A percentile compares a stretch with the other conserved stretches of the same genome.
phyloP scores from a whole-genome alignment of 2,888 invertebrate genomes.

The Leistus spinibarbis region DNA sequence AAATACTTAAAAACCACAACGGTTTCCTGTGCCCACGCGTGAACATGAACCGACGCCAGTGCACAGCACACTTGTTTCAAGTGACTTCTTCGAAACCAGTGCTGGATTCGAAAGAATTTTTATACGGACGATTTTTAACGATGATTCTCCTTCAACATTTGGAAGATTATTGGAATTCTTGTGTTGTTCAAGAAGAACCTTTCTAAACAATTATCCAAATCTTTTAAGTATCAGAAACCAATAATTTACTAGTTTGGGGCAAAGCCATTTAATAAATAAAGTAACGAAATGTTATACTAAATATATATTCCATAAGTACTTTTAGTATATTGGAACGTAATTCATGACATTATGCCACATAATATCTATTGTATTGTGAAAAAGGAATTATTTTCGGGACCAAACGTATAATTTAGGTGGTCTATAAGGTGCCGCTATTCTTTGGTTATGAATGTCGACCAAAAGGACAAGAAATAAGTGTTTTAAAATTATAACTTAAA shows the following conservation, averaged over 20 bases:
- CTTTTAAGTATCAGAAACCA: background rate
- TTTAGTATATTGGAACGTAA: background rate
- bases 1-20: slow-evolving; percentile 38
- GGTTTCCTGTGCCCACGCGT: slow-evolving; percentile 36
- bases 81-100: background rate
- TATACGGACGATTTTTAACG: background rate
- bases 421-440: slow-evolving; percentile 3
- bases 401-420: slow-evolving; percentile 23
- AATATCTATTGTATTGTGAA: background rate
- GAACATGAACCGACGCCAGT: slow-evolving; percentile 2
- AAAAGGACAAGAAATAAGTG: background rate
- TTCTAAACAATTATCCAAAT: background rate
- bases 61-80: background rate
- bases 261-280: background rate
- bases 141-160: background rate
- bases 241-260: background rate
- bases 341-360: background rate
- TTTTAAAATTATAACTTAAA: background rate
- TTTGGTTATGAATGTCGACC: no score
- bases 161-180: no score
- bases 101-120: background rate
- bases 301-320: background rate
- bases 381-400: slow-evolving; percentile 4
- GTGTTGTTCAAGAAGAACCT: no score
- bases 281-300: background rate